Evolutionary conservation across 2,888 invertebrate species (phyloP), one percentile per base, ranked within the genome.

Genomic region (Muscina levida): DNA sequence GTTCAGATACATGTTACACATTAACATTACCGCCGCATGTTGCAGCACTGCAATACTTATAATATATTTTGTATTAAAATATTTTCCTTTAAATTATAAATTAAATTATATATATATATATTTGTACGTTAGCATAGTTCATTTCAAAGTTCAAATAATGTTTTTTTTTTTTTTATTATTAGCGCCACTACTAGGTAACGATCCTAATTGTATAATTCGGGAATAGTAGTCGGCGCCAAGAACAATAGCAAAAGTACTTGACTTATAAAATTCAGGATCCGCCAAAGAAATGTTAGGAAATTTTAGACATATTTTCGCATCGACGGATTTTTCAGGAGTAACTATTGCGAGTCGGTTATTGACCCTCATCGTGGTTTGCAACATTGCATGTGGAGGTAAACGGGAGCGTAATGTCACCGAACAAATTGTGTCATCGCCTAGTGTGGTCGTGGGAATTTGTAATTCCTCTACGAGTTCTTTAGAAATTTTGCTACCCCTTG

Each of bases 141-240:
- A n/a, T n/a, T n/a, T n/a, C n/a, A n/a, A n/a, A n/a, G n/a, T n/a
- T n/a, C n/a, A n/a, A n/a, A n/a, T n/a, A n/a, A n/a, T n/a, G n/a
- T n/a, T n/a, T n/a, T n/a, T n/a, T n/a, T n/a, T n/a, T n/a, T n/a
- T n/a, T n/a, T n/a, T n/a, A n/a, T n/a, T n/a, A n/a, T n/a, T n/a
- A n/a, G n/a, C n/a, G n/a, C n/a, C n/a, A n/a, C n/a, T n/a, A n/a
- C n/a, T n/a, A n/a, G n/a, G n/a, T n/a, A n/a, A n/a, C n/a, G n/a
- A n/a, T n/a, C n/a, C n/a, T n/a, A n/a, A n/a, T n/a, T n/a, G n/a
- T n/a, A n/a, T n/a, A n/a, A n/a, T n/a, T n/a, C n/a, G n/a, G n/a
- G n/a, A n/a, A n/a, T n/a, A n/a, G n/a, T n/a, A n/a, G n/a, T 57
- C 57, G 1, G 57, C 57, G 13, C 57, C 57, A 1, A 57, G 8